A percentile compares a stretch with the other conserved stretches of the same genome.
These are phyloP conservation scores for Vulpes lagopus DNA, from an alignment of 2,113 vertebrate species.

Conservation along the genomic window DNA sequence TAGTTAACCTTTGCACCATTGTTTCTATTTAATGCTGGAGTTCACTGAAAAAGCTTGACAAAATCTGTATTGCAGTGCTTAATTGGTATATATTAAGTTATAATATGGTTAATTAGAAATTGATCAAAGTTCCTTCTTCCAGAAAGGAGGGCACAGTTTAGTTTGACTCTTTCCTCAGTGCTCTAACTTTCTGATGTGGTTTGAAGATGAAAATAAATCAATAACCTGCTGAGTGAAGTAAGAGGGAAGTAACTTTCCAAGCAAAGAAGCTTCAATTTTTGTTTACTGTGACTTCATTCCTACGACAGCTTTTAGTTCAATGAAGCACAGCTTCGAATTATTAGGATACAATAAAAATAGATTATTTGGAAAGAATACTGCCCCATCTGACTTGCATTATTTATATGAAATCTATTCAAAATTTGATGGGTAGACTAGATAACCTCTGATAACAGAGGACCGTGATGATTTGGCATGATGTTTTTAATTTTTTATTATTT, in stretches of 20 bases:
- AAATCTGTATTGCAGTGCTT: slow-evolving; percentile 55
- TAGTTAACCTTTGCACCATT: slow-evolving; percentile 17
- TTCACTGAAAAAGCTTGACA: slow-evolving; percentile 35
- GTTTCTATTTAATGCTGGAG: slow-evolving; percentile 30
- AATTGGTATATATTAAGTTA: slow-evolving; percentile 42
- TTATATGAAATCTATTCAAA: not conserved
- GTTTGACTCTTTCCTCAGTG: not conserved
- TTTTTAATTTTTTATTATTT: not conserved
- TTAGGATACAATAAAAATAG: not conserved
- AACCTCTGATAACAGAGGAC: not conserved
- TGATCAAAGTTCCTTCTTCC: slow-evolving; percentile 55
- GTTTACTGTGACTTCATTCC: not conserved
- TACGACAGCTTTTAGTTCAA: not conserved
- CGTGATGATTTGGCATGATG: not conserved
- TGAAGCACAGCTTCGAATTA: not conserved
- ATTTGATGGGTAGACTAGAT: not conserved
- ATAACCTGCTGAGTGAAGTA: not conserved
- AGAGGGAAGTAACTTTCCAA: not conserved
- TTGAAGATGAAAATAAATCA: slow-evolving; percentile 50
- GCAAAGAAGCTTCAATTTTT: not conserved
- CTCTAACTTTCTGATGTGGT: not conserved
- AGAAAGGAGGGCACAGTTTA: slow-evolving; percentile 12
- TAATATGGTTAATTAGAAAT: slow-evolving; percentile 59
- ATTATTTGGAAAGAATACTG: not conserved
- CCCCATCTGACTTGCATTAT: not conserved